Evolutionary conservation across 92 coral and sea anemone species (phyloP).

Genomic region (Porites cylindrica): DNA sequence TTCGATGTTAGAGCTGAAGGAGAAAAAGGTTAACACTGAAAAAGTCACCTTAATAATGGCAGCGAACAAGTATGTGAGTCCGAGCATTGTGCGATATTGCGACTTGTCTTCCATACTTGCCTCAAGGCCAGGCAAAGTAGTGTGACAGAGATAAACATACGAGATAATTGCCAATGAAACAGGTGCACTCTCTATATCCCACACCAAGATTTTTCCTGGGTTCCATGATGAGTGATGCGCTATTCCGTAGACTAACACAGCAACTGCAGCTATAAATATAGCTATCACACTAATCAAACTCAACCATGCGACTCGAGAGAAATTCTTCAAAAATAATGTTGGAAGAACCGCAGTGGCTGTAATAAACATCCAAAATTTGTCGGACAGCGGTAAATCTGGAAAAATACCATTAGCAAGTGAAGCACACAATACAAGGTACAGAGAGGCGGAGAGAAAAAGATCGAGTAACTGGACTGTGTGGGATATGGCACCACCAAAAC

Average conservation of each 20-base stretch:
- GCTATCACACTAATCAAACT: conserved; percentile 6
- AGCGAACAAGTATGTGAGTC: not conserved
- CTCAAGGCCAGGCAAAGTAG: not conserved
- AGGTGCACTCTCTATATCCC: not conserved
- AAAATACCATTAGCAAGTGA: conserved; percentile 35
- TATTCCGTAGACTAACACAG: conserved; percentile 5
- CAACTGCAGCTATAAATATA: not conserved
- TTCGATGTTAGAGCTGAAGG: not conserved
- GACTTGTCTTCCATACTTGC: not conserved
- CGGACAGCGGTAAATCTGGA: conserved; percentile 38
- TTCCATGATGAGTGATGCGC: not conserved
- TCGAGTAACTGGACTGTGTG: not conserved
- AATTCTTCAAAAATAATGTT: conserved; percentile 20
- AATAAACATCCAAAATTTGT: conserved; percentile 33
- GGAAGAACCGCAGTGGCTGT: conserved; percentile 48
- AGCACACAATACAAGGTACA: conserved; percentile 57
- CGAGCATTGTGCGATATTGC: not conserved
- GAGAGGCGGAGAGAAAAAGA: conserved; percentile 14
- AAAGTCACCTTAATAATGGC: not conserved
- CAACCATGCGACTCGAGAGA: conserved; percentile 20
- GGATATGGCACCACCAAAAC: conserved; percentile 40
- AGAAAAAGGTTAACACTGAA: not conserved
- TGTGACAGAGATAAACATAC: not conserved
- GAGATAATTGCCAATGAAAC: not conserved
- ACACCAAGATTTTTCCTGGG: not conserved